Base-by-base conservation (phyloP, 2,113 vertebrate genomes). In the Lota lota region DNA sequence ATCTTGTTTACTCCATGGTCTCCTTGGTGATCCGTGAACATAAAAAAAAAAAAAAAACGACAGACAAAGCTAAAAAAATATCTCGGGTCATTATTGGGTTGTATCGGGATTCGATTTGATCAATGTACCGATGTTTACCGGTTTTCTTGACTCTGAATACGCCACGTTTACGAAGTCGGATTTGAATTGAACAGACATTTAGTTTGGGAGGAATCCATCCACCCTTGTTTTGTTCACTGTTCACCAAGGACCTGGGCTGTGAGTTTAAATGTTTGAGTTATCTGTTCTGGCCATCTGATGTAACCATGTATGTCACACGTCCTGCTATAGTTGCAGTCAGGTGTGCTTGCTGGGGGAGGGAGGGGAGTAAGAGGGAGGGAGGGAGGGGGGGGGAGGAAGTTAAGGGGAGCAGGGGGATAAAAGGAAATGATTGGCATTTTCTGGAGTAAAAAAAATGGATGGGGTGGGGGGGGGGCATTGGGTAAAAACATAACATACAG, bases 21-120 rank as follows among this genome's bases (percentile, higher is more conserved):
- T 81, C 70, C 73, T 75, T 70, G 77, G 69, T 81, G 79, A 76
- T 61, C 47, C 17, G 3, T 14, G 53, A 66, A 19, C 7, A 50
- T 11, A 17, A 19, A n/a, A 19, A 2, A 50, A 16, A 17, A 19
- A n/a, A 19, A 2, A 17, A 14, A 10, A 62, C 24, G 16, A 33
- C 28, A 33, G 7, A 33, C 28, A 5, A 33, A 33, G 7, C 28
- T 33, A 4, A 5, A 33, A 33, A 2, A 33, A 33, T 33, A 33
- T 33, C 40, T 18, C 14, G 1, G 1, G 5, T n/a, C 53, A 18
- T 56, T 3, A 56, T n/a, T n/a, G 40, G 53, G 53, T n/a, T 14
- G 15, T 56, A 16, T 56, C 17, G 17, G 53, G 53, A n/a, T 56
- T 56, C 3, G 12, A 53, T 53, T 53, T 17, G 51, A 53, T 2